A percentile compares a stretch with the other conserved stretches of the same genome.
Evolutionary conservation across 1,140 invertebrate genomes (phyloP).

Genomic region (Holcopasites calliopsidis): DNA sequence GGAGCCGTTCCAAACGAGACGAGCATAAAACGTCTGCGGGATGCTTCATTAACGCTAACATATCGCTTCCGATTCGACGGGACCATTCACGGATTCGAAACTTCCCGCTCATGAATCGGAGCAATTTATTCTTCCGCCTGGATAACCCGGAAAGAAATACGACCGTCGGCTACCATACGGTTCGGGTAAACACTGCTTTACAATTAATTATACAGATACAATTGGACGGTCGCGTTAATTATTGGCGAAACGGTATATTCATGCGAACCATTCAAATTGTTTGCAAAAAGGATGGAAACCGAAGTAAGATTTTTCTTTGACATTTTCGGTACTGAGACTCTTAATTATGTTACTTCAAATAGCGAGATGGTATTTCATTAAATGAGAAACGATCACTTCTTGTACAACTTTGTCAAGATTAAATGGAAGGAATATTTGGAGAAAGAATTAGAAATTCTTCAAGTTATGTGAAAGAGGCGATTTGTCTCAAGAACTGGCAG

Average conservation of each 20-base stretch:
- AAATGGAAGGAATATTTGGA: too few species aligned
- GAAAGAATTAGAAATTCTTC: too few species aligned
- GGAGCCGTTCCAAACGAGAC: not conserved
- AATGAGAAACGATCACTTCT: too few species aligned
- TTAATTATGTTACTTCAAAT: too few species aligned
- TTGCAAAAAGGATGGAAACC: not conserved
- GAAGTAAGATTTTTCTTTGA: not conserved
- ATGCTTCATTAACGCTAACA: conserved; percentile 46
- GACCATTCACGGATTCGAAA: not conserved
- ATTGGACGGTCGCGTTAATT: not conserved
- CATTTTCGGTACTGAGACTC: not conserved
- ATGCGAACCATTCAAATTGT: not conserved
- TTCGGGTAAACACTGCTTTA: not conserved
- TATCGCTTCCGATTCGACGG: conserved; percentile 22
- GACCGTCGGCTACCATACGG: not conserved
- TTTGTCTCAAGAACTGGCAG: conserved; percentile 3
- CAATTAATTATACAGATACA: conserved; percentile 6
- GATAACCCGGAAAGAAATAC: conserved; percentile 28
- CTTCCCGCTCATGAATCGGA: not conserved
- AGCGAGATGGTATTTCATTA: too few species aligned
- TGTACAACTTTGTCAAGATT: too few species aligned
- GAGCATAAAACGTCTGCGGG: conserved; percentile 26
- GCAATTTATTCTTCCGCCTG: conserved; percentile 15
- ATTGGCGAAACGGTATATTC: not conserved
- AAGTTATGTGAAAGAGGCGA: not conserved